phyloP scores from a whole-genome alignment of 2,888 invertebrate species.

The Tachystola acroxantha region DNA sequence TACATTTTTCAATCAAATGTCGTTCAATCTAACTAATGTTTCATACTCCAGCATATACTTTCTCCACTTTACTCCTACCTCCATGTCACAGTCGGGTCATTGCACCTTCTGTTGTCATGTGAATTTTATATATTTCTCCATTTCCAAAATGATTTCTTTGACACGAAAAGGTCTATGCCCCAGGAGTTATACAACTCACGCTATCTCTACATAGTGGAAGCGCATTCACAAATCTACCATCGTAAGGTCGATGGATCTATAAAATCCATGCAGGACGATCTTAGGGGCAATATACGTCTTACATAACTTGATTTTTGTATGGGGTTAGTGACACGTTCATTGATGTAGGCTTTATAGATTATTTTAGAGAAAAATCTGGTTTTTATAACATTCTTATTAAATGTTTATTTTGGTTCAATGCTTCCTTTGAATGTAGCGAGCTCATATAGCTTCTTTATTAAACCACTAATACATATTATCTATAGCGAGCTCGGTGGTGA shows the following conservation, averaged over 20 bases:
- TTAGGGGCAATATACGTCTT: background rate
- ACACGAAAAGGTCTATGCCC: conserved; percentile 8
- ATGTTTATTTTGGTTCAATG: background rate
- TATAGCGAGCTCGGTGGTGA: too few relatives aligned
- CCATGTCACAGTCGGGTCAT: conserved; percentile 2
- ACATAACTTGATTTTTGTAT: conserved; percentile 6
- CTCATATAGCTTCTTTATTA: too few relatives aligned
- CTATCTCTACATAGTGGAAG: background rate
- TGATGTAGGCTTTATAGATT: background rate
- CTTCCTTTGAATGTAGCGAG: too few relatives aligned
- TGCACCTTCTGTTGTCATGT: conserved; percentile 7
- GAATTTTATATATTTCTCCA: conserved; percentile 3
- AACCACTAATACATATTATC: too few relatives aligned
- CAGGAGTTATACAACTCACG: background rate
- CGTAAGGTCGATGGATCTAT: conserved; percentile 6
- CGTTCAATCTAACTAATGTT: background rate
- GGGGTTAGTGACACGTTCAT: conserved; percentile 5
- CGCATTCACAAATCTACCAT: background rate
- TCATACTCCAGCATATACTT: background rate
- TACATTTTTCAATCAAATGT: background rate
- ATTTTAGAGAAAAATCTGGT: background rate
- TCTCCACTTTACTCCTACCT: background rate
- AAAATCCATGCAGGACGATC: background rate
- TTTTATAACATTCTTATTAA: too few relatives aligned
- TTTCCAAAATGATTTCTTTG: conserved; percentile 8